Conservation (phyloP, 2,888 invertebrate species). For the Phorcus lineatus region DNA sequence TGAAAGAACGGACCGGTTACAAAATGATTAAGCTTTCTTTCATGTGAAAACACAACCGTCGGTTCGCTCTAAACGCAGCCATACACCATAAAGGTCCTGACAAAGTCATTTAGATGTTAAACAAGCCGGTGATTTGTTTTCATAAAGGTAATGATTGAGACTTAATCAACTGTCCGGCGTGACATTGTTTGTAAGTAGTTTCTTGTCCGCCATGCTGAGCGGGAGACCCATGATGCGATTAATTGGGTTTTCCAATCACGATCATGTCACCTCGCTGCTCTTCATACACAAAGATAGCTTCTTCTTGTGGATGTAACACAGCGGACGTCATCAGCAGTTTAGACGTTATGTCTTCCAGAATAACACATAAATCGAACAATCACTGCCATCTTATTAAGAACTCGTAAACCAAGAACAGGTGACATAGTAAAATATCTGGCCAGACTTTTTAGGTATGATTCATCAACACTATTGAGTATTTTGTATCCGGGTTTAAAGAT, state of each 20-base stretch:
- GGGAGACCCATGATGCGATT: not conserved
- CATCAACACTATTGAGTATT: no score
- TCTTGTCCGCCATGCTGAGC: not conserved
- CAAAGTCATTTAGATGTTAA: slow-evolving; percentile 12
- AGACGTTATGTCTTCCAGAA: not conserved
- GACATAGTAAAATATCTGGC: no score
- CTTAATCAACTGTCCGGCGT: slow-evolving; percentile 1
- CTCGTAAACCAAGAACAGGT: no score
- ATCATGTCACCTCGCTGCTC: not conserved
- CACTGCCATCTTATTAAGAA: no score
- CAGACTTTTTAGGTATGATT: no score
- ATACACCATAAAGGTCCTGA: not conserved
- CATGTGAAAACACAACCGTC: not conserved
- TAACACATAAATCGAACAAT: no score
- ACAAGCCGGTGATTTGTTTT: not conserved
- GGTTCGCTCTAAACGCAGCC: not conserved
- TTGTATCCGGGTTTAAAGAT: no score
- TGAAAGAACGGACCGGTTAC: not conserved
- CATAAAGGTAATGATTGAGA: not conserved
- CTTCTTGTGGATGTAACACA: not conserved
- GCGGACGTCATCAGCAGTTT: not conserved
- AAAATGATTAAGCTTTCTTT: not conserved
- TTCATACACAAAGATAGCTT: not conserved
- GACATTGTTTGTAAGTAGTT: not conserved
- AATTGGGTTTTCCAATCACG: not conserved